Evolutionary conservation across 2,888 invertebrate genomes (phyloP).

Genomic region (Athrips mouffetella): DNA sequence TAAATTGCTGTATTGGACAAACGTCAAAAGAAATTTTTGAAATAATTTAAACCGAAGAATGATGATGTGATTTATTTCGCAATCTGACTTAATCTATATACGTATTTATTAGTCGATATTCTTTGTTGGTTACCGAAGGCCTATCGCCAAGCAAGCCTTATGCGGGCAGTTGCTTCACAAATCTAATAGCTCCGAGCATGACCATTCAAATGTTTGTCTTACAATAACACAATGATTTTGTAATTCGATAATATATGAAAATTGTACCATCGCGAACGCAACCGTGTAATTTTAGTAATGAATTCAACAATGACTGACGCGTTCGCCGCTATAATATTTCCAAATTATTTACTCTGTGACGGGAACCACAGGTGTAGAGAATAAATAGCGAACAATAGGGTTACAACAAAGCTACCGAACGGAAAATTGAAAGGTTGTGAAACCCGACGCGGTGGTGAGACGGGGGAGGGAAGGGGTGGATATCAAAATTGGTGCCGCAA

Average conservation of each 20-base stretch:
- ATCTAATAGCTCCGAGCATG: background rate
- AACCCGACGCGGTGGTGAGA: conserved; percentile 27
- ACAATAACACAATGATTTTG: conserved; percentile 7
- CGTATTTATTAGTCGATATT: no score
- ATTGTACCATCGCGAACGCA: conserved; percentile 11
- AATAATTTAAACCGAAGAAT: no score
- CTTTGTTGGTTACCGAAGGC: background rate
- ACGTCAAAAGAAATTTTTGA: no score
- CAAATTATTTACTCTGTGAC: conserved; percentile 43
- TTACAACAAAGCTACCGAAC: conserved; percentile 14
- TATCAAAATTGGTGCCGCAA: conserved; percentile 30
- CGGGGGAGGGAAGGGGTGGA: conserved; percentile 17
- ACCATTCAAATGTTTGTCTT: conserved; percentile 8
- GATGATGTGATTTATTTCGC: no score
- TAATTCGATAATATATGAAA: conserved; percentile 9
- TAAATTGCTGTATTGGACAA: background rate
- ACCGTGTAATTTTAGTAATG: conserved; percentile 39
- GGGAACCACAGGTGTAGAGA: conserved; percentile 24
- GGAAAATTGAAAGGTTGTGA: conserved; percentile 31
- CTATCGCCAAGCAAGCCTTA: background rate
- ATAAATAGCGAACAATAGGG: conserved; percentile 20
- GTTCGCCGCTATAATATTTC: conserved; percentile 38
- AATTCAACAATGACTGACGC: conserved; percentile 34
- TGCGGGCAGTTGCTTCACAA: background rate
- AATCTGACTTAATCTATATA: no score